These are phyloP conservation scores for Temnothorax longispinosus DNA, from an alignment of 1,140 invertebrate genomes.

Conservation along the genomic window DNA sequence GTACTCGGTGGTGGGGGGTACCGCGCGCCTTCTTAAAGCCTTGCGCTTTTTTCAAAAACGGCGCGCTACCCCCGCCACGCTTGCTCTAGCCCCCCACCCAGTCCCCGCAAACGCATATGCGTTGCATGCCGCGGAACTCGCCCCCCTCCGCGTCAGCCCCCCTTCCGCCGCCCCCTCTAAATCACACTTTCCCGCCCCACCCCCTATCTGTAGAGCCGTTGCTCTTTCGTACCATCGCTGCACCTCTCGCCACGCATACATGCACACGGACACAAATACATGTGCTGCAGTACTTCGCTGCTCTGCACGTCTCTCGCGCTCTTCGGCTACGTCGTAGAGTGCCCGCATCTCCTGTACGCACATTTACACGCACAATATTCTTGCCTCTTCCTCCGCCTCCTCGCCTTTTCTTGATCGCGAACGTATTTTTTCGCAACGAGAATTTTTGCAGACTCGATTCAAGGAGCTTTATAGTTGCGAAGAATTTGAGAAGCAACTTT, in stretches of 20 bases:
- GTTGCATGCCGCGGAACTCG: conserved; percentile 25
- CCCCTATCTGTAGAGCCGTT: conserved; percentile 53
- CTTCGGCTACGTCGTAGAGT: background rate
- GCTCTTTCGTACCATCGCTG: conserved; percentile 47
- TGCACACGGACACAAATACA: background rate
- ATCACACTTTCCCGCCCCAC: conserved; percentile 61
- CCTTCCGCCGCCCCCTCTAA: conserved; percentile 45
- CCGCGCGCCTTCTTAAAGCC: conserved; percentile 84
- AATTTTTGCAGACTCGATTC: background rate
- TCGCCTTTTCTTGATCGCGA: conserved; percentile 46
- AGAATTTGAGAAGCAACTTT: background rate
- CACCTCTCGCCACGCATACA: background rate
- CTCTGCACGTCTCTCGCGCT: background rate
- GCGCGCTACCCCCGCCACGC: conserved; percentile 75
- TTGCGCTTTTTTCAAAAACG: conserved; percentile 85
- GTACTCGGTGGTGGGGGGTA: conserved; percentile 83
- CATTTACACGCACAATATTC: background rate
- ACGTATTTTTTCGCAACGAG: background rate
- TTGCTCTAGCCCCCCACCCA: conserved; percentile 34
- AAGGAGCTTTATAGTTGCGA: background rate
- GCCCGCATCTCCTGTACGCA: conserved; percentile 2
- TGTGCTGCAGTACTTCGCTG: background rate
- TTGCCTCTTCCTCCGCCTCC: conserved; percentile 15
- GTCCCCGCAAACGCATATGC: conserved; percentile 27
- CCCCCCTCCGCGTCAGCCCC: conserved; percentile 35